Base-by-base conservation (phyloP, 2,888 invertebrate genomes). In the Heteropelma amictum region DNA sequence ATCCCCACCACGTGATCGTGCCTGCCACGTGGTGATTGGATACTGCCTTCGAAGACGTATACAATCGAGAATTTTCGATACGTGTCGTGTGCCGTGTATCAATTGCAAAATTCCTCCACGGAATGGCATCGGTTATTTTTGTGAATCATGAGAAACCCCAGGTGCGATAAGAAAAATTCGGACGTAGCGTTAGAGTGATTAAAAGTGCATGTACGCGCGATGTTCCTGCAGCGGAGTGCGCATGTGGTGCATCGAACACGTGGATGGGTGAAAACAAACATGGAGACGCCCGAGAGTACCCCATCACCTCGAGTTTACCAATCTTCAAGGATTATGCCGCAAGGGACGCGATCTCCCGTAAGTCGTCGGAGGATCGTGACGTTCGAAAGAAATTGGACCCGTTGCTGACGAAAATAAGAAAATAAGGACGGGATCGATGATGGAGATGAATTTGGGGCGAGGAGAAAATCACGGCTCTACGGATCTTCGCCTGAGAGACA, bases 351-450 rank as follows among this genome's bases (percentile, higher is more conserved):
- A 33, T 54, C n/a, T 21, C 38, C 7, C 10, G 17, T 17, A 3
- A n/a, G 21, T 54, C n/a, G 21, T 21, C 21, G 28, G 19, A 19
- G 28, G 49, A 3, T 14, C n/a, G 19, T 26, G 10, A 53, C 45
- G 21, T 65, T 17, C 19, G 45, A 33, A 19, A n/a, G 33, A 35
- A 38, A 47, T 35, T 47, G 56, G 49, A 49, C 40, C 12, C 60
- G 30, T 53, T 8, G n/a, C 28, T 12, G 28, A 49, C 17, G 68
- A 77, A 72, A 79, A 79, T 70, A 67, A 74, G 80, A 35, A 81
- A 78, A 82, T 81, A 77, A 77, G 79, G 77, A 78, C 73, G 49
- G 67, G 63, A 60, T 56, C 63, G 58, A 47, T 40, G 26, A 38
- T 63, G 40, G 38, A 35, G 17, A 42, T 65, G 35, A 47, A 38